These are phyloP conservation scores for Cygnus olor DNA, from an alignment of 2,797 vertebrate species.

Conservation along the genomic window DNA sequence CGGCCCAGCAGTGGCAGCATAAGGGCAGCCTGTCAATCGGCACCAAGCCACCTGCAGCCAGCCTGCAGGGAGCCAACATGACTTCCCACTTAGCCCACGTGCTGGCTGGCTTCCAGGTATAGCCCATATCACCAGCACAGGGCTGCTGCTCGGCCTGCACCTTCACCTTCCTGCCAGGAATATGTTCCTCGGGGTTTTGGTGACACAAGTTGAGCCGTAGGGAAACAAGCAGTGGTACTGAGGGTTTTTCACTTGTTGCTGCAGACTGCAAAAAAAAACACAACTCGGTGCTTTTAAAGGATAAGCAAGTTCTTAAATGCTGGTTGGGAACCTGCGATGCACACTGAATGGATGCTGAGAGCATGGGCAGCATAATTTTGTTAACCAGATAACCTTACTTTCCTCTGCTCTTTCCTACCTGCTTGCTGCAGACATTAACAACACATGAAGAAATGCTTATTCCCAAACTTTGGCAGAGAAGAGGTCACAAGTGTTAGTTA, in stretches of 20 bases:
- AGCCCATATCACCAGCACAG: background rate
- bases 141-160: background rate
- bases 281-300: background rate
- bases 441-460: background rate
- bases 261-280: background rate
- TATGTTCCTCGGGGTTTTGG: background rate
- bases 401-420: background rate
- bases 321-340: background rate
- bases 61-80: constrained; percentile 35
- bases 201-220: background rate
- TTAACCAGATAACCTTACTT: background rate
- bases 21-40: constrained; percentile 28
- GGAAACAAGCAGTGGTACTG: background rate
- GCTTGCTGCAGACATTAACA: background rate
- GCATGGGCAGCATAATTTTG: background rate
- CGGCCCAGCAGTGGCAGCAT: constrained; percentile 45
- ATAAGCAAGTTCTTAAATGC: background rate
- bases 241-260: background rate
- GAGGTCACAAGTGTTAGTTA: rapidly evolving
- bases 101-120: constrained; percentile 24
- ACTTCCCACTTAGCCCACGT: background rate
- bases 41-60: constrained; percentile 19
- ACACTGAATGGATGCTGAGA: background rate
- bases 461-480: background rate
- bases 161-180: constrained; percentile 34